Evolutionary conservation across 1,140 invertebrate species (phyloP).

Genomic region (Helicoverpa armigera): DNA sequence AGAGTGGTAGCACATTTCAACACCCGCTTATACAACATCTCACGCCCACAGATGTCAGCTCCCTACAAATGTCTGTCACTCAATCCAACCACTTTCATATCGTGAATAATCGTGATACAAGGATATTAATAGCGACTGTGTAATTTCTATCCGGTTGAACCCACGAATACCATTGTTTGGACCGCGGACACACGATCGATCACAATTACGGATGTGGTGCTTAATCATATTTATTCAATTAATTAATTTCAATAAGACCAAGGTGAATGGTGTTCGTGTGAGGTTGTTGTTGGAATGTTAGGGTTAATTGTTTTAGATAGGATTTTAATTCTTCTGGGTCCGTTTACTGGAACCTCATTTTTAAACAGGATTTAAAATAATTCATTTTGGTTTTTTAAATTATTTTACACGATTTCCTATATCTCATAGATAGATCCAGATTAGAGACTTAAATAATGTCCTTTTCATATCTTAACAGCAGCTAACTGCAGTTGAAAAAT

Average conservation of each 20-base stretch:
- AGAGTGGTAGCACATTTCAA: conserved; percentile 22
- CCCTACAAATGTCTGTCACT: conserved; percentile 35
- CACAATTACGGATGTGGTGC: conserved; percentile 74
- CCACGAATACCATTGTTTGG: conserved; percentile 63
- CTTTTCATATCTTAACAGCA: no score
- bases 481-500: conserved; percentile 21
- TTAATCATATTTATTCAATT: conserved; percentile 76
- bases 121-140: conserved; percentile 60
- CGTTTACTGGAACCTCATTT: no score
- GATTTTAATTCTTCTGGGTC: background rate
- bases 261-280: conserved; percentile 66
- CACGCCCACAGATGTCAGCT: background rate
- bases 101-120: conserved; percentile 65
- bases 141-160: conserved; percentile 58
- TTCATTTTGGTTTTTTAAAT: no score
- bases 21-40: conserved; percentile 26
- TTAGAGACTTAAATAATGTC: no score
- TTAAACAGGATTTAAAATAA: no score
- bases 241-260: conserved; percentile 72
- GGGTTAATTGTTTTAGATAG: conserved; percentile 17
- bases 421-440: no score
- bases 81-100: conserved; percentile 60
- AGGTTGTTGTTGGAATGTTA: background rate
- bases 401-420: no score
- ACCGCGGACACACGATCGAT: conserved; percentile 65